Conservation (phyloP, 2,113 vertebrate genomes). For the Ranitomeya variabilis region DNA sequence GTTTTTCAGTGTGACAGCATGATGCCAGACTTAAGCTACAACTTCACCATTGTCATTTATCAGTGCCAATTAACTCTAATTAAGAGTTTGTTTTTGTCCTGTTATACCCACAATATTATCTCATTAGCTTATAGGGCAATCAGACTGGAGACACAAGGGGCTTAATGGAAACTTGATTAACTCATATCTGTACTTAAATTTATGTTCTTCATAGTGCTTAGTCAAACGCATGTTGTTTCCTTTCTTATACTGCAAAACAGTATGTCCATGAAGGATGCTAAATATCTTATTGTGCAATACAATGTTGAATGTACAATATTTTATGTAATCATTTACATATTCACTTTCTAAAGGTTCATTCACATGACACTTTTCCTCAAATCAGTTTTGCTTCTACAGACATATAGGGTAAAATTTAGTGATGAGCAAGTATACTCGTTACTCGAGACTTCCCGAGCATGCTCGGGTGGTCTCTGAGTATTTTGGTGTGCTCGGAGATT, state of each 20-base stretch:
- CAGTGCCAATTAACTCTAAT: conserved; percentile 52
- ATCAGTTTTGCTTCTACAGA: no score
- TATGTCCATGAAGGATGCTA: not conserved
- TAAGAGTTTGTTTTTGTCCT: conserved; percentile 41
- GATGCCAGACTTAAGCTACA: conserved; percentile 44
- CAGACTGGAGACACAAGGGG: conserved; percentile 32
- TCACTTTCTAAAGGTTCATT: not conserved
- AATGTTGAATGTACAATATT: not conserved
- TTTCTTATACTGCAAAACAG: no score
- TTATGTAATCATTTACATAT: not conserved
- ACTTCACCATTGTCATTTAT: conserved; percentile 42
- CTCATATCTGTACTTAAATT: not conserved
- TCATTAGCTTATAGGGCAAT: conserved; percentile 40
- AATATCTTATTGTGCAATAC: not conserved
- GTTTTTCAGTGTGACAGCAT: conserved; percentile 44
- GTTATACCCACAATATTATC: conserved; percentile 21
- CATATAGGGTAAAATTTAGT: no score
- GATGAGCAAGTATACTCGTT: no score
- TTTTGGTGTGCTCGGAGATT: no score
- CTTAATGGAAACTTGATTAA: conserved; percentile 2
- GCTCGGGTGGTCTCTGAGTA: no score
- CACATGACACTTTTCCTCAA: not conserved
- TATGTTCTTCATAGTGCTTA: not conserved
- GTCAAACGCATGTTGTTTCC: not conserved
- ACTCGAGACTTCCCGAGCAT: no score